Evolutionary conservation across 2,113 vertebrate genomes (phyloP).

Genomic region (Gymnobelideus leadbeateri): DNA sequence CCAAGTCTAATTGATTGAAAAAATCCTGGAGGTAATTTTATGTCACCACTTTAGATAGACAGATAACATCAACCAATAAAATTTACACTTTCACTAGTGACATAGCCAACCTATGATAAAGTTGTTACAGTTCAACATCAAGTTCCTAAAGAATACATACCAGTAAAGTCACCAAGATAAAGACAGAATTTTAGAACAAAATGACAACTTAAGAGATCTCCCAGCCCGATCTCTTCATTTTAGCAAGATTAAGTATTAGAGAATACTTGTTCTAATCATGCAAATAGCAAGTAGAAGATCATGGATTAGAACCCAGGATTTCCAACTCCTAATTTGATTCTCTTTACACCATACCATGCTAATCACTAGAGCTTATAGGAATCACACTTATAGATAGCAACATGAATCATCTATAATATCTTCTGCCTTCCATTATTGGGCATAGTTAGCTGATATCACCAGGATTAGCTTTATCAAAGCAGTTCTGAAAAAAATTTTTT

Average conservation of each 20-base stretch:
- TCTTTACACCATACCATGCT: too few species aligned
- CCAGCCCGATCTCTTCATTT: too few species aligned
- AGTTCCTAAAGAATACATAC: constrained; percentile 15
- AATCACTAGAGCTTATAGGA: too few species aligned
- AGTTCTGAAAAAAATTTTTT: background rate
- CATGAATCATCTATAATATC: background rate
- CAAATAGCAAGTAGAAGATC: too few species aligned
- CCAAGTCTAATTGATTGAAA: constrained; percentile 14
- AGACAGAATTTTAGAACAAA: too few species aligned
- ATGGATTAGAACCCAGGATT: too few species aligned
- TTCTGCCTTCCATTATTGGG: constrained; percentile 14
- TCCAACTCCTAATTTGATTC: too few species aligned
- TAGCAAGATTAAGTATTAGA: too few species aligned
- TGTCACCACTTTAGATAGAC: background rate
- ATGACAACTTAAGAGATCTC: too few species aligned
- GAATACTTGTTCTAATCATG: too few species aligned
- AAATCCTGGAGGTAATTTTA: constrained; percentile 2
- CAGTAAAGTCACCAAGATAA: background rate
- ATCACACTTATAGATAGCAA: background rate
- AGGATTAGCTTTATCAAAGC: constrained; percentile 50
- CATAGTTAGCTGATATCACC: constrained; percentile 27
- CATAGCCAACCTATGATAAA: constrained; percentile 26
- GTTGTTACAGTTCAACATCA: background rate
- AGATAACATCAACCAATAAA: constrained; percentile 23
- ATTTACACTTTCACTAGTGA: constrained; percentile 12